Conservation (phyloP, 2,113 vertebrate species). For the Uria lomvia region DNA sequence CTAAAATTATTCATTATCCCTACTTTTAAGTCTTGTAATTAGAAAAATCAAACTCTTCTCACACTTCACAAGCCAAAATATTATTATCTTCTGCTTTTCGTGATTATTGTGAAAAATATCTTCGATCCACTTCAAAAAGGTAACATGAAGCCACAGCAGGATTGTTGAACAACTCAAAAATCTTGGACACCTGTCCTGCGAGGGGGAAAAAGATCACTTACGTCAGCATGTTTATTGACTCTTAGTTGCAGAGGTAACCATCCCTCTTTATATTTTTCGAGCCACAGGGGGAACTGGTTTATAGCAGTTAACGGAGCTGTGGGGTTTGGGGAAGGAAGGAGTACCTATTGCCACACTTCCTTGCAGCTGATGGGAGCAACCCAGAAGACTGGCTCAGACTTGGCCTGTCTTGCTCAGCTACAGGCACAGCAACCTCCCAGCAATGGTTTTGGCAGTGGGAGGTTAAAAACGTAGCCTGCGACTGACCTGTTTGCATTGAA, state of each 20-base stretch:
- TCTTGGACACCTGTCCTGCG: neutral
- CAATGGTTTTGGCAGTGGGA: neutral
- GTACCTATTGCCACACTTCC: rapidly evolving
- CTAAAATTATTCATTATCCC: neutral
- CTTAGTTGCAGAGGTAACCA: neutral
- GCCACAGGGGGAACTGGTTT: neutral
- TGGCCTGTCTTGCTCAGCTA: too few species aligned
- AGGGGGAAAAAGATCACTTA: rapidly evolving
- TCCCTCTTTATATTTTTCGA: neutral
- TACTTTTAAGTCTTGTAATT: neutral
- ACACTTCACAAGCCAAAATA: neutral
- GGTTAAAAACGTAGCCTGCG: neutral
- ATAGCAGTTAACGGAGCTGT: neutral
- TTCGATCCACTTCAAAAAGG: neutral
- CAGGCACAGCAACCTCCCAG: neutral
- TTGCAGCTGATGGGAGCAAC: neutral
- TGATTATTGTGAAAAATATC: neutral
- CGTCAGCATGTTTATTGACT: neutral
- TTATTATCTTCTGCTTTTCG: neutral
- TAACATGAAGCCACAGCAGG: neutral
- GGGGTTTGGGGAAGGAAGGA: neutral
- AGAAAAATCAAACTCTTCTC: neutral
- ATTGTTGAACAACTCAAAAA: neutral
- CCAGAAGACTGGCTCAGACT: neutral
- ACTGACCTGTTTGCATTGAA: neutral